Evolutionary conservation across 2,797 vertebrate species (phyloP).

Genomic region (Siniperca scherzeri): DNA sequence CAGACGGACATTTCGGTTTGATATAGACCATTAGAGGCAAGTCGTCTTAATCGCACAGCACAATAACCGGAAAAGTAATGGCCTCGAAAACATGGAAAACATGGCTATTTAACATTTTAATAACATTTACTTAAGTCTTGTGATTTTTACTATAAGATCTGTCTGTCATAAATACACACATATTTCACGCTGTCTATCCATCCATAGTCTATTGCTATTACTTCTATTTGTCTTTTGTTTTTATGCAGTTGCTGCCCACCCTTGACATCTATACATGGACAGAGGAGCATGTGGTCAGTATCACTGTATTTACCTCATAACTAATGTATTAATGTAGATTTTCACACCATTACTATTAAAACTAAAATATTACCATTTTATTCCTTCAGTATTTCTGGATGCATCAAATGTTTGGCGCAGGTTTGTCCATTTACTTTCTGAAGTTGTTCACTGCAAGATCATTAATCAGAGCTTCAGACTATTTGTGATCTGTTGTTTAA

Average conservation of each 20-base stretch:
- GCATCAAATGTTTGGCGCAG: conserved; percentile 93
- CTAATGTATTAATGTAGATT: background rate
- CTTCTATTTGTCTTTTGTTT: conserved; percentile 77
- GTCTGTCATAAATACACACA: conserved; percentile 29
- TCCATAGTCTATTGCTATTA: conserved; percentile 29
- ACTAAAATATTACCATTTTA: conserved; percentile 35
- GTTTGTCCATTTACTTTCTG: conserved; percentile 77
- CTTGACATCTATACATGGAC: conserved; percentile 96
- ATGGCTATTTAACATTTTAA: conserved; percentile 69
- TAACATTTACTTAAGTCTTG: conserved; percentile 63
- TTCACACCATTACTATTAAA: background rate
- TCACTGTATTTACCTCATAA: conserved; percentile 13
- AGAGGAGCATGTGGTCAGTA: conserved; percentile 97
- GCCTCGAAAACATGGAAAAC: conserved; percentile 55
- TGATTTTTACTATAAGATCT: conserved; percentile 46
- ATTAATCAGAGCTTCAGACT: background rate
- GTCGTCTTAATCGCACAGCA: conserved; percentile 63
- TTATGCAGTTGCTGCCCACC: conserved; percentile 93
- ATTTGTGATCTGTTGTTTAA: background rate
- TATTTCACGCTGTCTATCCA: conserved; percentile 14
- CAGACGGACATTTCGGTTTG: conserved; percentile 73
- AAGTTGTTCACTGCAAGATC: background rate
- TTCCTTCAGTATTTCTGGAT: conserved; percentile 95
- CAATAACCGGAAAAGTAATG: conserved; percentile 71
- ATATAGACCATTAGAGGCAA: conserved; percentile 70